phyloP scores from a whole-genome alignment of 2,113 vertebrate species.

The Chionomys nivalis region DNA sequence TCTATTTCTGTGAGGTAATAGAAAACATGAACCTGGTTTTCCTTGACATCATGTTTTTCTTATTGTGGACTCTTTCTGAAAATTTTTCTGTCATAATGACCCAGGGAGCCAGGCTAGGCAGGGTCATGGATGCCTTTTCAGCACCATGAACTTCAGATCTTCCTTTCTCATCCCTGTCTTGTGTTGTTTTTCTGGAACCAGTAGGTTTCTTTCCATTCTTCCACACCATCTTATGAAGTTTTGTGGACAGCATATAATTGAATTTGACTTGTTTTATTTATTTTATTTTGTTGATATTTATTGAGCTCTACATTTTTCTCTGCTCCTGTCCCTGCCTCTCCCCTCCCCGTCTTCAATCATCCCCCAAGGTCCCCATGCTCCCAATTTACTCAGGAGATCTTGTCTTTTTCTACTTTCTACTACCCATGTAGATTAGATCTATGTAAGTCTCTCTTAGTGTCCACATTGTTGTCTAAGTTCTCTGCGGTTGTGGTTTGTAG shows the following conservation, averaged over 20 bases:
- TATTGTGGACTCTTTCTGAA: neutral
- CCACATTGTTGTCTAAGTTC: no score
- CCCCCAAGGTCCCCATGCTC: no score
- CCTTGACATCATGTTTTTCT: neutral
- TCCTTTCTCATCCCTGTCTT: constrained; percentile 76
- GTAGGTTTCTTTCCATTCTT: constrained; percentile 2
- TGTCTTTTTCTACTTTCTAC: no score
- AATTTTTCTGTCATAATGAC: constrained; percentile 81
- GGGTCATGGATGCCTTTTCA: constrained; percentile 83
- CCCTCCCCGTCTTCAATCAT: no score
- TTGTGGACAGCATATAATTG: neutral
- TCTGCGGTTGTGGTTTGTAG: no score
- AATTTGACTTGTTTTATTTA: neutral
- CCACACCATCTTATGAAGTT: no score
- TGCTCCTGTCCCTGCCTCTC: no score
- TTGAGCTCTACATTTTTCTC: no score
- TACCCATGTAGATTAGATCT: no score
- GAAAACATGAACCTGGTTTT: fast-evolving
- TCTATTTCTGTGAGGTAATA: fast-evolving
- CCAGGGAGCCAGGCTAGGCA: constrained; percentile 89
- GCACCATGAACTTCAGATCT: constrained; percentile 90
- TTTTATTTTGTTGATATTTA: no score
- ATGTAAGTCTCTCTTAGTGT: no score
- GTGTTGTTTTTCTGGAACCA: constrained; percentile 56
- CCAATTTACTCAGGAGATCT: no score